Conservation (phyloP, 2,797 vertebrate species). For the Pelodytes ibericus region DNA sequence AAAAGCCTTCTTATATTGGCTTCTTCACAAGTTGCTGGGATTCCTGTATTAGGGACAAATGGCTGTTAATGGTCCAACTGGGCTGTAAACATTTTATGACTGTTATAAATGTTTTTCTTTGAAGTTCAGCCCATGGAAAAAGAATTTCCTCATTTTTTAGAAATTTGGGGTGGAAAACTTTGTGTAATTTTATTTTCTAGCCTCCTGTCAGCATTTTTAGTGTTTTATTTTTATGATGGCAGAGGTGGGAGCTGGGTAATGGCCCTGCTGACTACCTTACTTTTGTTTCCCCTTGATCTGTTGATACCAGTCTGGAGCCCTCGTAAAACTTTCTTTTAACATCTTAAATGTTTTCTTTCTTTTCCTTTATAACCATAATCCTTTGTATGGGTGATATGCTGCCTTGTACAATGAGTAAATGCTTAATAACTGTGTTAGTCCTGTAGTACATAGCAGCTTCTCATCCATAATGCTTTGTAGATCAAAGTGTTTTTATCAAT, state of each 20-base stretch:
- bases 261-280: constrained; percentile 22
- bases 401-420: constrained; percentile 41
- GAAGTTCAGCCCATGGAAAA: constrained; percentile 65
- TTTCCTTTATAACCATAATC: constrained; percentile 44
- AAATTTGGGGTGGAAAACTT: constrained; percentile 66
- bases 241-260: constrained; percentile 47
- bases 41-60: constrained; percentile 58
- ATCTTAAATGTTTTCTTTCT: constrained; percentile 44
- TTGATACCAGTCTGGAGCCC: constrained; percentile 49
- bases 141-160: constrained; percentile 77
- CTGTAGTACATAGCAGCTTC: constrained; percentile 21
- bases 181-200: constrained; percentile 39
- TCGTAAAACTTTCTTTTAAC: constrained; percentile 55
- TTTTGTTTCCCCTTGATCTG: constrained; percentile 50
- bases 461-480: constrained; percentile 19
- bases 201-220: constrained; percentile 43
- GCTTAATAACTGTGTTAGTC: constrained; percentile 49
- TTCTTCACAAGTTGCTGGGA: constrained; percentile 45
- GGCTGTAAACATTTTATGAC: constrained; percentile 73
- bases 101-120: constrained; percentile 73
- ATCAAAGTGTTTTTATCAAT: too few species aligned
- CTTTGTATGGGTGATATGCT: constrained; percentile 45
- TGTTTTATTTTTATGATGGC: constrained; percentile 52
- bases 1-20: constrained; percentile 42
- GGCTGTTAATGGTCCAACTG: constrained; percentile 64